Evolutionary conservation across 2,888 invertebrate genomes (phyloP).

Genomic region (Melanchra persicariae): DNA sequence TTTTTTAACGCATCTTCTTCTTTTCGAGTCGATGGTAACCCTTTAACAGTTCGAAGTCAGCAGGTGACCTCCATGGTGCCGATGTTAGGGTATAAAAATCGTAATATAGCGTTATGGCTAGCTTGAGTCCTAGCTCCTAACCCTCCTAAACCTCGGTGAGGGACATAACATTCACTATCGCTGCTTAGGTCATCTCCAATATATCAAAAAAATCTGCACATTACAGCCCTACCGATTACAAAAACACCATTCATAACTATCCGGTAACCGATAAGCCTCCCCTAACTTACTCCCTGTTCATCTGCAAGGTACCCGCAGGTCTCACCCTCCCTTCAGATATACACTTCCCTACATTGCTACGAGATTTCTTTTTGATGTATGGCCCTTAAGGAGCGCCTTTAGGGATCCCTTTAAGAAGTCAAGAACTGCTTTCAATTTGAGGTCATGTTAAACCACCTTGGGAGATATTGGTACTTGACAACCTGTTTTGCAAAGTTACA

Average conservation of each 20-base stretch:
- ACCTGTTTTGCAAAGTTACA: constrained; percentile 45
- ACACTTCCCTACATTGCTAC: constrained; percentile 38
- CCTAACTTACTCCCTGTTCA: constrained; percentile 30
- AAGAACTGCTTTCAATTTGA: constrained; percentile 43
- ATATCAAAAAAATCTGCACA: constrained; percentile 3
- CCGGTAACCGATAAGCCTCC: constrained; percentile 20
- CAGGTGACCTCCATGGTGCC: too few relatives aligned
- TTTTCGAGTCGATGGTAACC: too few relatives aligned
- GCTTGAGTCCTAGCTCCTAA: too few relatives aligned
- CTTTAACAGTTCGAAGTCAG: too few relatives aligned
- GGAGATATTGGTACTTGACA: constrained; percentile 56
- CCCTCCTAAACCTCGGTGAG: too few relatives aligned
- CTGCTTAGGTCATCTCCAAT: neutral
- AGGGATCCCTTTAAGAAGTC: constrained; percentile 53
- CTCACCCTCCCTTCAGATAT: constrained; percentile 52
- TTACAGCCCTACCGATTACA: neutral
- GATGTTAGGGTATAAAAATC: too few relatives aligned
- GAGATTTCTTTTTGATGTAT: constrained; percentile 64
- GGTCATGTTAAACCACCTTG: constrained; percentile 34
- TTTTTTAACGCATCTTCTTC: too few relatives aligned
- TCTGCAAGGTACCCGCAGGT: constrained; percentile 26
- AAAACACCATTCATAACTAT: constrained; percentile 4
- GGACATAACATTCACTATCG: neutral
- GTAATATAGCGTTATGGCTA: too few relatives aligned
- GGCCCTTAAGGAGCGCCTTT: constrained; percentile 38